These are phyloP conservation scores for Oryzias sinensis DNA, from an alignment of 2,797 vertebrate species.

Conservation along the genomic window DNA sequence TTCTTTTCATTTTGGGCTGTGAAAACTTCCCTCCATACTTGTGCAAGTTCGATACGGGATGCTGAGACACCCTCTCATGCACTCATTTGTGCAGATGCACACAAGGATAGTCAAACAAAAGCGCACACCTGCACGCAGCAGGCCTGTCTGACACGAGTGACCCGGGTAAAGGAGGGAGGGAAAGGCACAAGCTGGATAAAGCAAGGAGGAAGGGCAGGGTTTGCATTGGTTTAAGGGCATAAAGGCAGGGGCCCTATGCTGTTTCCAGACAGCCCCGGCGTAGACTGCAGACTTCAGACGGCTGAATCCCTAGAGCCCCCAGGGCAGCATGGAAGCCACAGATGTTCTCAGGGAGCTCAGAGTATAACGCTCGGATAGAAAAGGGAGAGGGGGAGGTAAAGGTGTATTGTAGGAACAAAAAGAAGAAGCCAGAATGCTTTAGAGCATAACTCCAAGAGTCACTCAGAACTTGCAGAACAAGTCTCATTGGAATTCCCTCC, in stretches of 20 bases:
- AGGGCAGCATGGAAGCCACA: slow-evolving; percentile 75
- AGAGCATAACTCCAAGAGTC: slow-evolving; percentile 69
- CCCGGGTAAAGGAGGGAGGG: slow-evolving; percentile 50
- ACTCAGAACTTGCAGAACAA: slow-evolving; percentile 68
- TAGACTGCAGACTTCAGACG: slow-evolving; percentile 77
- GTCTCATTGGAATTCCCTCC: slow-evolving; percentile 38
- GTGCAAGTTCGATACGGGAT: slow-evolving; percentile 31
- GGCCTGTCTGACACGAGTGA: slow-evolving; percentile 78
- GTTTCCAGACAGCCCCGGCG: slow-evolving; percentile 76
- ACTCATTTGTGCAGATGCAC: slow-evolving; percentile 58
- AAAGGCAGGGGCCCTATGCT: slow-evolving; percentile 70
- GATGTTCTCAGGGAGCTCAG: slow-evolving; percentile 76
- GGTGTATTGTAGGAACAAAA: slow-evolving; percentile 69
- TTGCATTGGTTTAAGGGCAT: slow-evolving; percentile 77
- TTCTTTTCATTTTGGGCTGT: background rate
- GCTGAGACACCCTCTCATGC: slow-evolving; percentile 50
- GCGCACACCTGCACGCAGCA: slow-evolving; percentile 80
- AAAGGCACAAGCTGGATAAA: slow-evolving; percentile 57
- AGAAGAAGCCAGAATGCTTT: slow-evolving; percentile 60
- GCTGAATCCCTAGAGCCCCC: slow-evolving; percentile 71
- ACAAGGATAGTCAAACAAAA: slow-evolving; percentile 64
- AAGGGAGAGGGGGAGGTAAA: slow-evolving; percentile 66
- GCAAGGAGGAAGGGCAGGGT: slow-evolving; percentile 60
- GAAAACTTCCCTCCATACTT: slow-evolving; percentile 11
- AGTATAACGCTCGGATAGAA: slow-evolving; percentile 60